These are phyloP conservation scores for Lepidocyrtoides sp. DNA, from an alignment of 2,888 invertebrate genomes.

Conservation along the genomic window DNA sequence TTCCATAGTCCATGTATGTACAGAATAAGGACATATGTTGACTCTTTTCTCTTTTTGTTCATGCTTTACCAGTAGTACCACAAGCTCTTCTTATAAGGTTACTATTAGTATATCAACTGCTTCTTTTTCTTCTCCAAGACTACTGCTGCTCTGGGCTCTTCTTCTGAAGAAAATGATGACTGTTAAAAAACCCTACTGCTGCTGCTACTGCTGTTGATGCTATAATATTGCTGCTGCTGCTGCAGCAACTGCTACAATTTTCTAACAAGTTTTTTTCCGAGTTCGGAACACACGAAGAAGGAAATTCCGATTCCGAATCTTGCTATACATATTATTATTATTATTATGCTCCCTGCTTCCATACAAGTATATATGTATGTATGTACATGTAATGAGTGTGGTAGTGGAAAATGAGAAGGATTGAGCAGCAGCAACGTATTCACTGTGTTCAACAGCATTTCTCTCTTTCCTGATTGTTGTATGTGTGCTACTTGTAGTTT, in stretches of 20 bases:
- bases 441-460: constrained; percentile 18
- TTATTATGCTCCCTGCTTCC: too few relatives aligned
- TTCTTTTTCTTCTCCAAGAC: too few relatives aligned
- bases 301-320: constrained; percentile 56
- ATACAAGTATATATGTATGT: background rate
- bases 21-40: constrained; percentile 57
- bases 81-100: background rate
- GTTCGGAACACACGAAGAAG: constrained; percentile 49
- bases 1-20: too few relatives aligned
- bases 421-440: background rate
- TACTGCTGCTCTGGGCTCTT: too few relatives aligned
- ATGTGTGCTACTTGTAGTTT: background rate
- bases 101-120: too few relatives aligned
- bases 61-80: background rate
- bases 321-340: background rate
- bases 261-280: background rate
- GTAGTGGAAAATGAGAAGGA: background rate
- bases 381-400: too few relatives aligned
- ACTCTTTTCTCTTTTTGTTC: constrained; percentile 12
- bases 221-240: background rate
- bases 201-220: background rate
- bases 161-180: too few relatives aligned
- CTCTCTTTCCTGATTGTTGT: constrained; percentile 25
- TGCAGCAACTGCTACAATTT: background rate
- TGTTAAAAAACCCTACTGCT: too few relatives aligned